Percentiles rank a stretch among this genome's conserved stretches.
Conservation (phyloP, 2,797 vertebrate species). For the Cirrhinus molitorella region DNA sequence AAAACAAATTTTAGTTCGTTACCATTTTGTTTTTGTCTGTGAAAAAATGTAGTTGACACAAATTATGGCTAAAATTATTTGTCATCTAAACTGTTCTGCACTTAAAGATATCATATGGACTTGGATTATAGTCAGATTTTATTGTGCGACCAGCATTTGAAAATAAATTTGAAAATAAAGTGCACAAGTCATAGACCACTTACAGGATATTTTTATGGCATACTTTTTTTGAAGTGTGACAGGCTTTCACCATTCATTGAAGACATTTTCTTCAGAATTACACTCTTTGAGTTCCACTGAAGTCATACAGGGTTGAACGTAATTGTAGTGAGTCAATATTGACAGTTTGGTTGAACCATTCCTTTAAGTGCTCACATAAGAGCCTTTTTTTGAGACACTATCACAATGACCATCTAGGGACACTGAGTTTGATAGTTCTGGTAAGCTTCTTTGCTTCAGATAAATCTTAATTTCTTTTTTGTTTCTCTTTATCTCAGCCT, state of each 20-base stretch:
- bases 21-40: too few relatives aligned
- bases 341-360: neutral
- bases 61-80: too few relatives aligned
- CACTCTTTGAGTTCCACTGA: conserved; percentile 2
- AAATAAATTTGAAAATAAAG: neutral
- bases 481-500: conserved; percentile 51
- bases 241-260: neutral
- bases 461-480: neutral
- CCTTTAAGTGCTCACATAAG: neutral
- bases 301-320: neutral
- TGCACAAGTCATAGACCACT: neutral
- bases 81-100: too few relatives aligned
- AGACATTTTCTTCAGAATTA: conserved; percentile 15
- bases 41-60: too few relatives aligned
- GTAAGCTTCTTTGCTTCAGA: neutral
- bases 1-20: too few relatives aligned
- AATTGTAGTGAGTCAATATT: neutral
- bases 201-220: neutral
- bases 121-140: too few relatives aligned
- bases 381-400: neutral
- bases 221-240: neutral
- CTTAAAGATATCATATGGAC: too few relatives aligned
- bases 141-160: too few relatives aligned
- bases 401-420: neutral
- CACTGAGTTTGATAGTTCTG: neutral